A percentile compares a stretch with the other conserved stretches of the same genome.
Conservation (phyloP, 2,888 invertebrate species). For the Drosophila barbarae region DNA sequence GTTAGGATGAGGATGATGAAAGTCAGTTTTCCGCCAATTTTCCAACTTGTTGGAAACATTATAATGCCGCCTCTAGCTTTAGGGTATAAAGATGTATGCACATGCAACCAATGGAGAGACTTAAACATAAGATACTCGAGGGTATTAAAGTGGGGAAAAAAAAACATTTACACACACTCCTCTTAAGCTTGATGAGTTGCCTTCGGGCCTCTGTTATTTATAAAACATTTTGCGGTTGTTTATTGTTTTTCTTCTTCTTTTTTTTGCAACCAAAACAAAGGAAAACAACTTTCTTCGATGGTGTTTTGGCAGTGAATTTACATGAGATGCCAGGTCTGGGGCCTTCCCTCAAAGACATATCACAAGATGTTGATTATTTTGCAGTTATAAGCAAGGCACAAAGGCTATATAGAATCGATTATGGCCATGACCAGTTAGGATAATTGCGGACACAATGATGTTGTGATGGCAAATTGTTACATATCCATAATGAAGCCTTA, state of each 20-base stretch:
- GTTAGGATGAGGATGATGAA: slow-evolving; percentile 1
- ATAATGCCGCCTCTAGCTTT: neutral
- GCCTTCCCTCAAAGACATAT: slow-evolving; percentile 2
- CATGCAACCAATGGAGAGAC: neutral
- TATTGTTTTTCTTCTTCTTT: slow-evolving; percentile 10
- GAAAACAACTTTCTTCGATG: slow-evolving; percentile 32
- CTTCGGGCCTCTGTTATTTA: slow-evolving; percentile 45
- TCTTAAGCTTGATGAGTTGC: slow-evolving; percentile 25
- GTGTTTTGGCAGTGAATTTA: slow-evolving; percentile 24
- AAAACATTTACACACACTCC: slow-evolving; percentile 35
- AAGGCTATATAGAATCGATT: slow-evolving; percentile 2
- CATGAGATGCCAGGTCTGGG: slow-evolving; percentile 9
- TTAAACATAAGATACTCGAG: neutral
- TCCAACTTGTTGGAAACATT: neutral
- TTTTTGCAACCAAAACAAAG: slow-evolving; percentile 14
- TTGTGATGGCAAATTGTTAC: slow-evolving; percentile 23
- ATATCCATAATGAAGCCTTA: slow-evolving; percentile 51
- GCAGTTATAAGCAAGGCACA: neutral
- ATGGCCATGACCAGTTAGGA: slow-evolving; percentile 26
- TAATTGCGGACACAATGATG: slow-evolving; percentile 22
- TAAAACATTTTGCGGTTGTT: slow-evolving; percentile 46
- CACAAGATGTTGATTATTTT: neutral
- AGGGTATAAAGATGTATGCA: slow-evolving; percentile 3
- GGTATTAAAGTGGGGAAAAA: slow-evolving; percentile 24
- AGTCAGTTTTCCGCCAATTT: neutral